Base-by-base conservation (phyloP, 2,888 invertebrate genomes). In the Sphecodes monilicornis region DNA sequence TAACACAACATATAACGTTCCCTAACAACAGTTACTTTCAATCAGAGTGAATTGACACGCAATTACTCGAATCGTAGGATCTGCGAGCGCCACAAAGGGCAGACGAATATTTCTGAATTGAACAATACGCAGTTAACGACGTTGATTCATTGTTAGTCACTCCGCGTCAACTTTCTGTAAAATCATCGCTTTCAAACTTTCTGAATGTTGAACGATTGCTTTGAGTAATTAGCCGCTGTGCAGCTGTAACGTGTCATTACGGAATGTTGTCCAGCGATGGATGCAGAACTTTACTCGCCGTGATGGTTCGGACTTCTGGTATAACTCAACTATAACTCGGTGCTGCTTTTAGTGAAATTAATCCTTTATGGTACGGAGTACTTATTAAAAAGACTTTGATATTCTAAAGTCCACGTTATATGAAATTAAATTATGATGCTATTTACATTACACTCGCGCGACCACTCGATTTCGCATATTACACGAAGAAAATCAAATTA, bases 151-250 rank as follows among this genome's bases (percentile, higher is more conserved):
- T 13, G 29, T 26, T n/a, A 66, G 36, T 22, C 36, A 46, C 32
- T 5, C 46, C 11, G 6, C n/a, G 46, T 10, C 16, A 74, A 74
- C 60, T 60, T 74, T 74, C 73, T 22, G 26, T 39, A 11, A 4
- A 43, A 18, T 43, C 32, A 43, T 64, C 43, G 32, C 64, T 74
- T 74, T 74, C 32, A 29, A 74, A 74, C 60, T 74, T 74, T 74
- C 74, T 64, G 1, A 29, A 32, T 22, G 4, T 43, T 43, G 13
- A 26, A 43, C 57, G 22, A 60, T 74, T 74, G 22, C 41, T 39
- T 26, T 5, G 29, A 43, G 43, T 41, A 43, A 74, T 43, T 74
- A 74, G 41, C 29, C 50, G 22, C 41, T n/a, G 36, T n/a, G 41
- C 43, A 43, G n/a, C 41, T 29, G 22, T 18, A 64, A 43, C 43